Evolutionary conservation across 2,797 vertebrate species (phyloP).

Genomic region (Gallinago stenura): DNA sequence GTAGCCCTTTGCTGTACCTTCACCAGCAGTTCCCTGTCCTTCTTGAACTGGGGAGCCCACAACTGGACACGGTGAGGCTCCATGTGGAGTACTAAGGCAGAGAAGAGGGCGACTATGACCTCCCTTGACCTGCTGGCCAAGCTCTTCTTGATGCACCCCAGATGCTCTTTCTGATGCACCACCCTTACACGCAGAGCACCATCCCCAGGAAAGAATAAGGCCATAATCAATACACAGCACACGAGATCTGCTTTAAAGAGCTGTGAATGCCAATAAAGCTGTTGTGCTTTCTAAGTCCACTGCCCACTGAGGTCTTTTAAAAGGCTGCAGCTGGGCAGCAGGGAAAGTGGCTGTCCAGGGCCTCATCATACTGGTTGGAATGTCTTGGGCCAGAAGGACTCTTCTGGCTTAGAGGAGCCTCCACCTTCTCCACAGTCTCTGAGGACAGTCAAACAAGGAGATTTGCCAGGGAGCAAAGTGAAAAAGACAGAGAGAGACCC

Average conservation of each 20-base stretch:
- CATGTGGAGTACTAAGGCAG: no score
- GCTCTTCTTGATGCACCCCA: no score
- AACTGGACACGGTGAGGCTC: no score
- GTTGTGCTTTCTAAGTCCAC: not conserved
- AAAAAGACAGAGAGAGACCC: not conserved
- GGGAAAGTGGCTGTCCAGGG: not conserved
- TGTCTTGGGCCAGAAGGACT: not conserved
- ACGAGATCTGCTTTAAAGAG: not conserved
- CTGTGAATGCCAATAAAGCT: not conserved
- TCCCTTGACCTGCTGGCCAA: no score
- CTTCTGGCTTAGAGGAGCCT: not conserved
- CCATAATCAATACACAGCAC: not conserved
- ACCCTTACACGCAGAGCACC: accelerated
- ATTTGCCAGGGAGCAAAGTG: not conserved
- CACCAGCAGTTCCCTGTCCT: no score
- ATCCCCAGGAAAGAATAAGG: not conserved
- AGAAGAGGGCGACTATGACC: no score
- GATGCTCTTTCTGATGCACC: no score
- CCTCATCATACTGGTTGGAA: not conserved
- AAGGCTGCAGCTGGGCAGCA: not conserved
- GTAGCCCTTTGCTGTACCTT: no score
- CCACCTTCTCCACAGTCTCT: not conserved
- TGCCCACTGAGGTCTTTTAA: not conserved
- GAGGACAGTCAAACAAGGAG: not conserved
- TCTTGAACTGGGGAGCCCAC: no score